Conservation (phyloP, 2,113 vertebrate species). For the Mesocricetus auratus region DNA sequence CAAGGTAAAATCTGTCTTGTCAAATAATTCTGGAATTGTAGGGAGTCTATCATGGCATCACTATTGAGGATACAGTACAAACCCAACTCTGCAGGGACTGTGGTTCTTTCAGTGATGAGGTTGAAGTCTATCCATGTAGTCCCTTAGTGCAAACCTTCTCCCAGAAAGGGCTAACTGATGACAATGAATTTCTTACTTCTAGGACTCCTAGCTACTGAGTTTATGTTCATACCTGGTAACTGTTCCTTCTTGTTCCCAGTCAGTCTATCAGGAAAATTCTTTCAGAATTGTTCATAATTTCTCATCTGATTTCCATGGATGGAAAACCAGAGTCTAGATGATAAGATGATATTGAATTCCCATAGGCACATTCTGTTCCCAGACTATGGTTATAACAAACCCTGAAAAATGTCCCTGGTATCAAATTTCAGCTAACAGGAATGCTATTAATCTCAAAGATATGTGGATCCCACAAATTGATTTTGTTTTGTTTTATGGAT, state of each 20-base stretch:
- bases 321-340: not conserved
- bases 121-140: not conserved
- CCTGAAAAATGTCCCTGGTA: not conserved
- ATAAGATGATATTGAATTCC: not conserved
- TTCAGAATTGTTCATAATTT: not conserved
- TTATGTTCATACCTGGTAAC: not conserved
- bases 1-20: not conserved
- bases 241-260: not conserved
- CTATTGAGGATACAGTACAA: not conserved
- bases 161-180: not conserved
- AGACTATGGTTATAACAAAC: not conserved
- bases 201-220: not conserved
- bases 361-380: not conserved
- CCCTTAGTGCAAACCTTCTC: not conserved
- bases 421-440: not conserved
- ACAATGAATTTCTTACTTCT: not conserved
- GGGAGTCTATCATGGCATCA: not conserved
- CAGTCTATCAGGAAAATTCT: not conserved
- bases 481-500: not conserved
- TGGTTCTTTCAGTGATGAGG: not conserved
- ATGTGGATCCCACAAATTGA: not conserved
- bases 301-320: not conserved
- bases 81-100: not conserved
- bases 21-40: not conserved
- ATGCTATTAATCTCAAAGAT: not conserved